Base-by-base conservation (phyloP, 2,113 vertebrate species). In the Stomatorhinus ivindoensis region DNA sequence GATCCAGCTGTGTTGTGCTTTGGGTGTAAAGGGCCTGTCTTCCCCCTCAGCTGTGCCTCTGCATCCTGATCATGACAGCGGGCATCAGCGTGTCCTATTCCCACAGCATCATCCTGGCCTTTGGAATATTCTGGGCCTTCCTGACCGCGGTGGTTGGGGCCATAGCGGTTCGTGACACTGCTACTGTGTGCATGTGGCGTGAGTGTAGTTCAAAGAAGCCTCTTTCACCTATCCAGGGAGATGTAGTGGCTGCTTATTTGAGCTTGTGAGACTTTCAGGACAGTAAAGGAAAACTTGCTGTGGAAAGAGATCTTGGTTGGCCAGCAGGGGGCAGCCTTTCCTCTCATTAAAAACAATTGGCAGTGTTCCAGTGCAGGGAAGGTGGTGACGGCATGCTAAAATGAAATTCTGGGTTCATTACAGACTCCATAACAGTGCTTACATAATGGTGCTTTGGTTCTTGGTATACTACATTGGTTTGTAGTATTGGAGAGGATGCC, bases 31-130 rank as follows among this genome's bases (percentile, higher is more conserved):
- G 27, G 11, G 2, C 50, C 47, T 2, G 15, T 50, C 5, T 50
- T 51, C 13, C 15, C 50, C 50, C 92, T 65, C 94, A 97, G 97
- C 91, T 97, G 91, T 97, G 96, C 90, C 93, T 97, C 50, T 97
- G 95, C 19, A 92, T 96, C 91, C 94, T 97, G 92, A 93, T 96
- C 83, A 94, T 95, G 27, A 95, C 94, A 0, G 89, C 93, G 0
- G 94, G 94, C 76, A 91, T 94, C 19, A 92, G 92, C 19, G 55
- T 94, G n/a, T 93, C 91, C 3, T 88, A 92, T 13, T 3, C 89
- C 10, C 94, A 96, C 91, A 94, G 65, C 76, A 91, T 96, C 90
- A 93, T 97, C 92, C 94, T 96, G 39, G 94, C 91, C 0, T 86
- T 94, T 0, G 97, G 96, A 0, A 51, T 96, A 1, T 35, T 93